Conservation (phyloP, 2,113 vertebrate species). For the Lethenteron camtschaticum region DNA sequence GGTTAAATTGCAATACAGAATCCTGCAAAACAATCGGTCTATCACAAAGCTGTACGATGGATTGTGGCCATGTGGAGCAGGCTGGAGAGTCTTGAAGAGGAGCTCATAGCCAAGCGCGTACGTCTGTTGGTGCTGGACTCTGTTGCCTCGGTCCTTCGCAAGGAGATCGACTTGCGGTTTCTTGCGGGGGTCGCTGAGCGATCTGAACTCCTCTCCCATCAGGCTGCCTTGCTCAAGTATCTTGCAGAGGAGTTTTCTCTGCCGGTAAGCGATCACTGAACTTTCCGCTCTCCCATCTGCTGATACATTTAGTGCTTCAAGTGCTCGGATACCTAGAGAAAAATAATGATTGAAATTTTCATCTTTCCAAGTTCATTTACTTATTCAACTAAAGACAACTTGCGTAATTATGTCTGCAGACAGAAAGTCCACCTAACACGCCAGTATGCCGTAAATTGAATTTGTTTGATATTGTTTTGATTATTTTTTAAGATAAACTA, state of each 20-base stretch:
- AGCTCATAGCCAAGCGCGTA: constrained; percentile 38
- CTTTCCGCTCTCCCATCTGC: background rate
- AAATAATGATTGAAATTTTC: background rate
- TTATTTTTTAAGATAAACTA: too few relatives aligned
- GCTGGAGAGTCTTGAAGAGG: constrained; percentile 42
- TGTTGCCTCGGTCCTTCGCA: constrained; percentile 48
- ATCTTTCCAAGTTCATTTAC: background rate
- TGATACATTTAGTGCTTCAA: background rate
- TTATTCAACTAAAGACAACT: too few relatives aligned
- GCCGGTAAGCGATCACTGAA: constrained; percentile 28
- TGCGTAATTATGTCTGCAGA: too few relatives aligned
- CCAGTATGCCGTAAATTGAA: too few relatives aligned
- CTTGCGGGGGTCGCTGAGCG: constrained; percentile 37
- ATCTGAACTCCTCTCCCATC: constrained; percentile 34
- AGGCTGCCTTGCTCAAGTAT: constrained; percentile 38
- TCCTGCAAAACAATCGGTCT: too few relatives aligned
- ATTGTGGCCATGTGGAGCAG: constrained; percentile 14
- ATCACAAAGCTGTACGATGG: too few relatives aligned
- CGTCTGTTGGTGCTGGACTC: constrained; percentile 46
- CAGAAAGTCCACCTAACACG: too few relatives aligned
- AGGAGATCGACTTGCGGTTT: constrained; percentile 46
- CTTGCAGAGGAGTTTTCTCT: constrained; percentile 50
- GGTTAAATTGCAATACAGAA: too few relatives aligned
- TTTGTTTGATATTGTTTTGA: too few relatives aligned
- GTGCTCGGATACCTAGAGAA: background rate